These are phyloP conservation scores for Cercocebus atys DNA, from an alignment of 2,113 vertebrate genomes.

Conservation along the genomic window DNA sequence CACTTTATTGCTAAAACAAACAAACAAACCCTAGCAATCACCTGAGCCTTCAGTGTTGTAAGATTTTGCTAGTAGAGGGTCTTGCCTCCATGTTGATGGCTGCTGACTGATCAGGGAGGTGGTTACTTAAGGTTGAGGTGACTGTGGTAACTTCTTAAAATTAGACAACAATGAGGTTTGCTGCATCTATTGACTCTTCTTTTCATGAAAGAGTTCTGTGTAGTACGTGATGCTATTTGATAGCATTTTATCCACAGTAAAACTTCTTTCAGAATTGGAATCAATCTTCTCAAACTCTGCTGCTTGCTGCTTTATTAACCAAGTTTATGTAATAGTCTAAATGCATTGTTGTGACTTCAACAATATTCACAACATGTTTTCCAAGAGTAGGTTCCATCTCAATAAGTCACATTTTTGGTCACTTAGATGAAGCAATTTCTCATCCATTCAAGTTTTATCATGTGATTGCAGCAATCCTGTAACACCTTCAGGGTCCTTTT, in stretches of 20 bases:
- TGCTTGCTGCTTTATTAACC: not conserved
- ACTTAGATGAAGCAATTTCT: not conserved
- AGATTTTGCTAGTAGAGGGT: not conserved
- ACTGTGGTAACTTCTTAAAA: not conserved
- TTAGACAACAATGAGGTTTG: not conserved
- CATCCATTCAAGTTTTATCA: not conserved
- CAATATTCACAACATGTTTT: not conserved
- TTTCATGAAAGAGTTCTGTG: not conserved
- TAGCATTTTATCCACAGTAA: not conserved
- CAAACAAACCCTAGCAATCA: not conserved
- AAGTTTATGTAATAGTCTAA: not conserved
- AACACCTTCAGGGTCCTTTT: not conserved
- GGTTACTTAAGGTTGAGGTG: not conserved
- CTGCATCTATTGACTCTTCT: not conserved
- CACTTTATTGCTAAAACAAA: not conserved
- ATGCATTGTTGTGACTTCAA: not conserved
- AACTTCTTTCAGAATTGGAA: not conserved
- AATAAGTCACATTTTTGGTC: not conserved
- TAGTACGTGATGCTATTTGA: not conserved
- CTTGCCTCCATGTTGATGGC: not conserved
- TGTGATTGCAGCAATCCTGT: not conserved
- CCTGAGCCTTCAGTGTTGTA: not conserved
- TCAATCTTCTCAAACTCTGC: not conserved
- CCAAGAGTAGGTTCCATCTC: not conserved
- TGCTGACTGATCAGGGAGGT: not conserved